Conservation (phyloP, 2,113 vertebrate species). For the Miniopterus natalensis region DNA sequence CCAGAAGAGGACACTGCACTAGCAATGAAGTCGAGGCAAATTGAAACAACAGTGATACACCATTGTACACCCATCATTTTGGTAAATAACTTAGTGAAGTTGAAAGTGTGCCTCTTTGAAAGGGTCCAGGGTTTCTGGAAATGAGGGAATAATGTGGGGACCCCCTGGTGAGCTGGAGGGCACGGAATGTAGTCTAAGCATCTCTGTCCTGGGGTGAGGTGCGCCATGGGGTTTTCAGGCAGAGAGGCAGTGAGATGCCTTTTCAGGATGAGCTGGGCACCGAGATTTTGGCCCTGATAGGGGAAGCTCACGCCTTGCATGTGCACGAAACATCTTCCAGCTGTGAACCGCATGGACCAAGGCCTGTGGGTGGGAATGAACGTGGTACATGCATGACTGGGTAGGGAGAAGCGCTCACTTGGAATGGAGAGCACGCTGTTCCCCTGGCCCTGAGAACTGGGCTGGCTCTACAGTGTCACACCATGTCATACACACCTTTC, state of each 20-base stretch:
- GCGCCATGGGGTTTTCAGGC: rapidly evolving
- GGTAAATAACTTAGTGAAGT: neutral
- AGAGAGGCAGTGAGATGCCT: neutral
- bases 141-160: neutral
- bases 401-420: neutral
- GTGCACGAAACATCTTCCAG: neutral
- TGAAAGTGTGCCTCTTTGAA: neutral
- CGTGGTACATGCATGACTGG: rapidly evolving
- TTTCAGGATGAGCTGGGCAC: neutral
- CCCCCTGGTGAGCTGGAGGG: neutral
- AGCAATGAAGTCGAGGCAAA: neutral
- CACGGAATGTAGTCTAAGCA: neutral
- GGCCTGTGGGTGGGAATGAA: neutral
- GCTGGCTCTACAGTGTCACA: neutral
- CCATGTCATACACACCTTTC: neutral
- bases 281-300: neutral
- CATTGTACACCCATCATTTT: neutral
- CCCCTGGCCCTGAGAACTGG: neutral
- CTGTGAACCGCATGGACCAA: neutral
- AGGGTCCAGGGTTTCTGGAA: neutral
- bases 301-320: neutral
- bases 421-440: neutral
- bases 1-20: neutral
- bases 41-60: neutral
- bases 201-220: neutral